Percentiles rank a stretch among this genome's conserved stretches.
These are phyloP conservation scores for Physocephala rufipes DNA, from an alignment of 2,888 invertebrate species.

Conservation along the genomic window DNA sequence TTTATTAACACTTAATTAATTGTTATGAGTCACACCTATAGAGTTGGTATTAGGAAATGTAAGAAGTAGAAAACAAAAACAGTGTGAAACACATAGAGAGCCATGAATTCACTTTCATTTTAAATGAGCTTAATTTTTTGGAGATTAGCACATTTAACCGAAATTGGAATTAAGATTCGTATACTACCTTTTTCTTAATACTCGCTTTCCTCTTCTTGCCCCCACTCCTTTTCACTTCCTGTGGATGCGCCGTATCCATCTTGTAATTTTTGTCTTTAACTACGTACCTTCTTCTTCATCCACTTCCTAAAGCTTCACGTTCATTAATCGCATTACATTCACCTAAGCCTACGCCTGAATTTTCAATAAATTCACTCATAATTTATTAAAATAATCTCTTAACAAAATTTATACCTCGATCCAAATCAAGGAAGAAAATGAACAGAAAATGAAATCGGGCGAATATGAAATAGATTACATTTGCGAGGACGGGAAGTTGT, in stretches of 20 bases:
- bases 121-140: not conserved
- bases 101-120: not conserved
- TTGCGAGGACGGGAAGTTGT: too few relatives aligned
- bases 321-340: too few relatives aligned
- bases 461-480: too few relatives aligned
- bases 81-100: not conserved
- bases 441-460: not conserved
- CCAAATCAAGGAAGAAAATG: too few relatives aligned
- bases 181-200: not conserved
- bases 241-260: too few relatives aligned
- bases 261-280: too few relatives aligned
- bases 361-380: slow-evolving; percentile 42
- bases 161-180: not conserved
- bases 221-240: not conserved
- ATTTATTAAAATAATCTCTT: slow-evolving; percentile 44
- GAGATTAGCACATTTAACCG: not conserved
- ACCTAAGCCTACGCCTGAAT: slow-evolving; percentile 16
- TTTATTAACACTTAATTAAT: slow-evolving; percentile 13
- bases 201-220: not conserved
- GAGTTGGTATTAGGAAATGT: not conserved
- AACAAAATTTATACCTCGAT: slow-evolving; percentile 37
- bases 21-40: too few relatives aligned
- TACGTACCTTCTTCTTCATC: too few relatives aligned
- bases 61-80: not conserved
- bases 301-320: too few relatives aligned